Evolutionary conservation across 2,113 vertebrate genomes (phyloP).

Genomic region (Oceanites oceanicus): DNA sequence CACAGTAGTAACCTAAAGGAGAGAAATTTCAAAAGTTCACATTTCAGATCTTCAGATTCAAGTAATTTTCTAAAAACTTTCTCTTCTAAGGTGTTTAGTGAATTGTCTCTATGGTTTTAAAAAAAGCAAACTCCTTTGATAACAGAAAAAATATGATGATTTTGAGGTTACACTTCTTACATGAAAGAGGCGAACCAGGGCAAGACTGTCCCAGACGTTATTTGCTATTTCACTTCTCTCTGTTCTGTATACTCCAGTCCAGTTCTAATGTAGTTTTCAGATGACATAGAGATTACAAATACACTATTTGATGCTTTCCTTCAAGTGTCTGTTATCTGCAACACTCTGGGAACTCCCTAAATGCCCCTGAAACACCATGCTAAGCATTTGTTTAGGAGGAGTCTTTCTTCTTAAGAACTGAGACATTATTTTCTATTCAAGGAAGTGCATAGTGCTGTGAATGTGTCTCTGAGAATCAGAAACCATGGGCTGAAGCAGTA

Average conservation of each 20-base stretch:
- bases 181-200: neutral
- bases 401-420: neutral
- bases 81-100: neutral
- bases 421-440: neutral
- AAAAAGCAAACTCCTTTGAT: neutral
- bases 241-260: neutral
- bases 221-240: neutral
- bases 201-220: fast-evolving
- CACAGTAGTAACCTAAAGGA: neutral
- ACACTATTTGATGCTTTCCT: neutral
- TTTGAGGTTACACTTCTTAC: neutral
- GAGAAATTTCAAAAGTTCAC: neutral
- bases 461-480: neutral
- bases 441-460: neutral
- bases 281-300: neutral
- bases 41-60: neutral
- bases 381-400: neutral
- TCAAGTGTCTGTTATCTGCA: neutral
- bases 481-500: neutral
- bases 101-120: neutral
- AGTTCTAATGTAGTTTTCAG: neutral
- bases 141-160: neutral
- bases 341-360: neutral
- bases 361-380: neutral
- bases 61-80: neutral